Conservation (phyloP, 1,140 invertebrate species). For the Aleiodes sp. region DNA sequence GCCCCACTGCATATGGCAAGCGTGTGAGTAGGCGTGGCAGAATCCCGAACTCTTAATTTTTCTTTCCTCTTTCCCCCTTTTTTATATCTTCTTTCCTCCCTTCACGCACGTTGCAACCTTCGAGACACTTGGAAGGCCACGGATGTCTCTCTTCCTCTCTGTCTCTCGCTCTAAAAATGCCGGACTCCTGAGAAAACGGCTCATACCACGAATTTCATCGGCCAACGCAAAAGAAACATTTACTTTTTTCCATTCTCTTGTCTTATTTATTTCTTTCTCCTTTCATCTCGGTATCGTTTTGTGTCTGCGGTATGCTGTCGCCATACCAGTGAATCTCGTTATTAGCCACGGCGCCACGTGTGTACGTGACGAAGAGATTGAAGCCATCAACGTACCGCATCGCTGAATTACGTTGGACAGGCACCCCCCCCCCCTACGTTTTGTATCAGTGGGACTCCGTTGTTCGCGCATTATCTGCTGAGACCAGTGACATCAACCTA, state of each 20-base stretch:
- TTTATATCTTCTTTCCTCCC: background rate
- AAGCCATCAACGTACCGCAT: constrained; percentile 14
- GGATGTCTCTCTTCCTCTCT: too few relatives aligned
- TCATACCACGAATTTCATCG: background rate
- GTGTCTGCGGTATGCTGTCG: constrained; percentile 17
- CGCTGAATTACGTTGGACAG: background rate
- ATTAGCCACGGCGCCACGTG: constrained; percentile 33
- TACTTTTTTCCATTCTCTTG: background rate
- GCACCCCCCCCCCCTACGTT: background rate
- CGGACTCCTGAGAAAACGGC: background rate
- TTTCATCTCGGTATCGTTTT: background rate
- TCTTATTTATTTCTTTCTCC: background rate
- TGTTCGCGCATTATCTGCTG: background rate
- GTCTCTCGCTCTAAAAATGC: background rate
- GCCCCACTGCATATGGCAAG: background rate
- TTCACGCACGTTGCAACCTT: background rate
- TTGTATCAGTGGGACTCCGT: background rate
- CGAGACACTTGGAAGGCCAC: background rate
- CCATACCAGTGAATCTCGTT: constrained; percentile 22
- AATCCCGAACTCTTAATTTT: background rate
- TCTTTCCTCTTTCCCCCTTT: background rate
- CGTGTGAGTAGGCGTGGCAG: background rate
- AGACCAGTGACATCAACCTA: background rate
- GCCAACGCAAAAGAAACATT: background rate
- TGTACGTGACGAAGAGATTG: constrained; percentile 26